Conservation (phyloP, 2,888 invertebrate genomes). For the Helleia helle region DNA sequence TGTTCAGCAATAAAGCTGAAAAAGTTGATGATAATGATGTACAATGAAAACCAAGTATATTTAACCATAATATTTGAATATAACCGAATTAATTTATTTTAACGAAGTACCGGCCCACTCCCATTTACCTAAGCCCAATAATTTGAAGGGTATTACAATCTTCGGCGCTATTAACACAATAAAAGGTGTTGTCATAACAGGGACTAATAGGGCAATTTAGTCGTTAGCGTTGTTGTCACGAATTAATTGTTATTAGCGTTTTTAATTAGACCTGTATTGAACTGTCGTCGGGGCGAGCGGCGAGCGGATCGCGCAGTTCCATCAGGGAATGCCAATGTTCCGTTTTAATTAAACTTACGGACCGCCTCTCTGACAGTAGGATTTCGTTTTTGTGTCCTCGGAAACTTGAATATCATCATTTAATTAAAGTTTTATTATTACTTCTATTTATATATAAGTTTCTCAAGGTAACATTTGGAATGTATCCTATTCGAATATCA, state of each 20-base stretch:
- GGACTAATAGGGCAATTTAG: slow-evolving; percentile 30
- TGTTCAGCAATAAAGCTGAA: too few relatives aligned
- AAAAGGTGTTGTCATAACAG: slow-evolving; percentile 26
- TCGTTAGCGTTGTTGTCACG: slow-evolving; percentile 39
- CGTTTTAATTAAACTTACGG: slow-evolving; percentile 57
- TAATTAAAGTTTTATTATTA: slow-evolving; percentile 8
- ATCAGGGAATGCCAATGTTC: slow-evolving; percentile 30
- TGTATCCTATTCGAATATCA: too few relatives aligned
- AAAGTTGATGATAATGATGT: too few relatives aligned
- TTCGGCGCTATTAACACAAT: slow-evolving; percentile 7
- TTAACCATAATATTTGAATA: background rate
- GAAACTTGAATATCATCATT: slow-evolving; percentile 10
- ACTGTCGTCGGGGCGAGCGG: slow-evolving; percentile 30
- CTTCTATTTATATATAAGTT: background rate
- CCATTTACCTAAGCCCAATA: slow-evolving; percentile 4
- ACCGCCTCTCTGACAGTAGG: slow-evolving; percentile 21
- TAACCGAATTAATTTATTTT: background rate
- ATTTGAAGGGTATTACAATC: slow-evolving; percentile 2
- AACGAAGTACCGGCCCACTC: background rate
- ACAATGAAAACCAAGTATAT: too few relatives aligned
- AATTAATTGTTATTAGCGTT: slow-evolving; percentile 57
- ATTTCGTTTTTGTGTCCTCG: slow-evolving; percentile 11
- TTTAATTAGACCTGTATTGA: slow-evolving; percentile 55
- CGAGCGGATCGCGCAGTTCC: slow-evolving; percentile 26
- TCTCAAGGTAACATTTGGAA: too few relatives aligned